Evolutionary conservation across 2,113 vertebrate species (phyloP), one percentile per base, ranked within the genome.

Genomic region (Alethe diademata): DNA sequence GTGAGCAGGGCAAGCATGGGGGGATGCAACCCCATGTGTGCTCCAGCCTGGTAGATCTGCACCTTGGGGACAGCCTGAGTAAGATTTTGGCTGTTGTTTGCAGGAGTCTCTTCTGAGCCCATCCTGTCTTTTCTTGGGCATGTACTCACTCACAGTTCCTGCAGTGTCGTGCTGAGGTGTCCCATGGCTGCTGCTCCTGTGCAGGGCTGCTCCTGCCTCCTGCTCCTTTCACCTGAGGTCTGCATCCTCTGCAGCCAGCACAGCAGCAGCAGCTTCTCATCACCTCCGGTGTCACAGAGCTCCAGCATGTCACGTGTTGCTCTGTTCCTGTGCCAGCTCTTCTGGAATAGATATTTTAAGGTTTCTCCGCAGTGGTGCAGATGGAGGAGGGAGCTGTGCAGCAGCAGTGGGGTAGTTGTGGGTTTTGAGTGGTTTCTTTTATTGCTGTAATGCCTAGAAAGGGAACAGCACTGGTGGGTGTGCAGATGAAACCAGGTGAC

Each of bases 101-200:
- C 60, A 54, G 58, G 22, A 17, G 2, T 45, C 25, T 75, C n/a
- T 65, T 64, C 36, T 40, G 54, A 57, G 36, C 50, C 72, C n/a
- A 1, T 69, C 62, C 78, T 67, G 8, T 36, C 38, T 45, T 57
- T 47, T 24, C 69, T 43, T 2, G 6, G 40, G 4, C 33, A 7
- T 0, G 0, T 16, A 5, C 33, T 29, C 35, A 33, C 31, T 42
- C 36, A 14, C 11, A 19, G 42, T 19, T 31, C 26, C 69, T 66
- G 60, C 74, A 57, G 50, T 0, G 0, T 12, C 0, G 1, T 57
- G 48, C 66, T 1, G 17, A 13, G 86, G 17, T 54, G n/a, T 69
- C 31, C 47, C n/a, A 12, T 18, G 38, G 61, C 53, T 58, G 36
- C 85, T 33, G 65, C 66, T 78, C 45, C 33, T 17, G 8, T 51